A percentile compares a stretch with the other conserved stretches of the same genome.
These are phyloP conservation scores for Penaeus chinensis DNA, from an alignment of 1,140 invertebrate species.

Conservation along the genomic window DNA sequence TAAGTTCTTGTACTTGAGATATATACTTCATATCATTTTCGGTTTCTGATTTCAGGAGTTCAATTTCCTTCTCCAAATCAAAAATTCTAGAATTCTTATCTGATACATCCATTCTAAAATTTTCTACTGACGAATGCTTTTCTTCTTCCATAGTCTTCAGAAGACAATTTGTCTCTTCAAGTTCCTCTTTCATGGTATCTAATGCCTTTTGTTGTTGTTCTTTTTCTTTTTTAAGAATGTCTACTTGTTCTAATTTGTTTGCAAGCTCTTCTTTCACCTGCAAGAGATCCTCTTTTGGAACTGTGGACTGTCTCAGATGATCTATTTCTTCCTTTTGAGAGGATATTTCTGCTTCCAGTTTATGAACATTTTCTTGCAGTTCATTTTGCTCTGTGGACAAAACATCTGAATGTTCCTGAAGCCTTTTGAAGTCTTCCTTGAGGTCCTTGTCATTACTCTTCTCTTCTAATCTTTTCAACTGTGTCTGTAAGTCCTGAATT, in stretches of 20 bases:
- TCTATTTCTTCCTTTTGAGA: neutral
- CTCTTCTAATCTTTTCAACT: no score
- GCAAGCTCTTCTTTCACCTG: slow-evolving; percentile 9
- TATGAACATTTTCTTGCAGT: neutral
- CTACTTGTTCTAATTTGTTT: neutral
- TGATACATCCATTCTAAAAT: neutral
- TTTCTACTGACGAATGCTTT: neutral
- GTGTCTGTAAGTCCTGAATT: neutral
- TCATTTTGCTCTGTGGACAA: neutral
- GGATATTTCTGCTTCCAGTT: neutral
- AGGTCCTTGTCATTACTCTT: no score
- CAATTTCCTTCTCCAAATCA: neutral
- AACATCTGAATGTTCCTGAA: no score
- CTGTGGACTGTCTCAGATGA: neutral
- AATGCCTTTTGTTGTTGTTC: neutral
- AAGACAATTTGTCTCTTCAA: neutral
- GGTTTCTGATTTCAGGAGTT: neutral
- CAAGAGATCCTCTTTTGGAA: neutral
- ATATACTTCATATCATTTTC: no score
- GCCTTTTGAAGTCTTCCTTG: no score
- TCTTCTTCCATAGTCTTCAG: neutral
- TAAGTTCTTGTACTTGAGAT: no score
- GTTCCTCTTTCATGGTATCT: neutral
- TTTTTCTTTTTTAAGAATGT: slow-evolving; percentile 5
- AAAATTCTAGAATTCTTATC: neutral